A percentile compares a stretch with the other conserved stretches of the same genome.
These are phyloP conservation scores for Drosophila guanche DNA, from an alignment of 1,140 invertebrate genomes.

Conservation along the genomic window DNA sequence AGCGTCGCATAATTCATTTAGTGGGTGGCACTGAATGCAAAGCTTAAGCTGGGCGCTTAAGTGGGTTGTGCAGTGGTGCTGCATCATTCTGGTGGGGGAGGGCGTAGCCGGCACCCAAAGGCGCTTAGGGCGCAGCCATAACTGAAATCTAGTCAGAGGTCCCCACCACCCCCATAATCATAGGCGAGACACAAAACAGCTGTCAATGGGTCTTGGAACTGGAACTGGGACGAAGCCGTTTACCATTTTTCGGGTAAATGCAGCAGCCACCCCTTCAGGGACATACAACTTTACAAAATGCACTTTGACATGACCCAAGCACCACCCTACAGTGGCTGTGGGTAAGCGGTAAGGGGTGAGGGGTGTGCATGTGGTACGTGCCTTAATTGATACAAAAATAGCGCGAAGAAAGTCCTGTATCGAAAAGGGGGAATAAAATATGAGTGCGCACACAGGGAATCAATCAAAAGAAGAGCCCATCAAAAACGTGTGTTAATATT, in stretches of 20 bases:
- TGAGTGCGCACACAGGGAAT: not conserved
- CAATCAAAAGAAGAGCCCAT: too few species aligned
- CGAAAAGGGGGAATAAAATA: not conserved
- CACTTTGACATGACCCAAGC: slow-evolving; percentile 16
- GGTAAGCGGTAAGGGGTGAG: not conserved
- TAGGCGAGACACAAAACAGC: slow-evolving; percentile 43
- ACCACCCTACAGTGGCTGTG: not conserved
- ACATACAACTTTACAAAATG: slow-evolving; percentile 17
- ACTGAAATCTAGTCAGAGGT: slow-evolving; percentile 29
- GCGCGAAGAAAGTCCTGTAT: not conserved
- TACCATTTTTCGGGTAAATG: slow-evolving; percentile 19
- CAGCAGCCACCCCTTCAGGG: too few species aligned
- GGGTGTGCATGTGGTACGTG: slow-evolving; percentile 5
- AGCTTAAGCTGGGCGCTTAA: slow-evolving; percentile 26
- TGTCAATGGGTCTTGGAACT: slow-evolving; percentile 21
- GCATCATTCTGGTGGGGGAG: not conserved
- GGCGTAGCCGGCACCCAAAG: slow-evolving; percentile 17
- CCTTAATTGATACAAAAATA: slow-evolving; percentile 58
- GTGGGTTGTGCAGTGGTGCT: not conserved
- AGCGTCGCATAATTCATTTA: slow-evolving; percentile 58
- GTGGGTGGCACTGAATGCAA: slow-evolving; percentile 48
- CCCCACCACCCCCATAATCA: too few species aligned
- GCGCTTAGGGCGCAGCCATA: slow-evolving; percentile 57
- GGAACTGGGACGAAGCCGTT: slow-evolving; percentile 1
- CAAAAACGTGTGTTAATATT: too few species aligned